A percentile compares a stretch with the other conserved stretches of the same genome.
Conservation (phyloP, 2,113 vertebrate species). For the Paramisgurnus dabryanus region DNA sequence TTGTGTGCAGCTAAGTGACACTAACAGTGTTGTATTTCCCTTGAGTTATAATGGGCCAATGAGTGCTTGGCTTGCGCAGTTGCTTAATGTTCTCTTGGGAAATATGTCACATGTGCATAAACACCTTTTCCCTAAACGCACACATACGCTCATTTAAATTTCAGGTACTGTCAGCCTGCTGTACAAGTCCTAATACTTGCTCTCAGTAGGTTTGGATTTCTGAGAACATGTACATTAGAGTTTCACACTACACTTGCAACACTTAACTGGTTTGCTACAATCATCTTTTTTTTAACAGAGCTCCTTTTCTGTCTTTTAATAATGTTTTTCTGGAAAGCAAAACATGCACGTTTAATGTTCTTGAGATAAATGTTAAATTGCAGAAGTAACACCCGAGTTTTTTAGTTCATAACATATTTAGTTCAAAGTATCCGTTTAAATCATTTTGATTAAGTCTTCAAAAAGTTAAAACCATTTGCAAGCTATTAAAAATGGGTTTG, state of each 20-base stretch:
- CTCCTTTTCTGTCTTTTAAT: no score
- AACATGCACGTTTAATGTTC: no score
- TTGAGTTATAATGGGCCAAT: slow-evolving; percentile 38
- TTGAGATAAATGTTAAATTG: background rate
- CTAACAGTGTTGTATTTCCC: slow-evolving; percentile 12
- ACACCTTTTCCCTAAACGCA: slow-evolving; percentile 26
- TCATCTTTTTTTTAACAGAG: no score
- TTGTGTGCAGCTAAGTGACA: background rate
- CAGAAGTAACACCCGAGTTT: slow-evolving; percentile 3
- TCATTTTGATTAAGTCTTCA: slow-evolving; percentile 44
- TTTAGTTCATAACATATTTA: no score
- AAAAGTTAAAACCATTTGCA: background rate
- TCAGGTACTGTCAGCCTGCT: background rate
- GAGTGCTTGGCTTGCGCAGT: background rate
- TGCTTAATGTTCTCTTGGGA: slow-evolving; percentile 12
- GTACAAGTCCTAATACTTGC: background rate
- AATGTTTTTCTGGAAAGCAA: no score
- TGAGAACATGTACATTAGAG: background rate
- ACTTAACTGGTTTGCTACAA: background rate
- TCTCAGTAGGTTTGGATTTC: background rate
- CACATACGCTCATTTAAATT: slow-evolving; percentile 7
- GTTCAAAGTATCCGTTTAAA: no score
- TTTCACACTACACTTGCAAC: background rate
- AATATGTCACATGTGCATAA: slow-evolving; percentile 23
- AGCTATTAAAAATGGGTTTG: background rate